Percentiles rank a stretch among this genome's conserved stretches.
These are phyloP conservation scores for Sylvicola cinctus DNA, from an alignment of 2,888 invertebrate species.

Conservation along the genomic window DNA sequence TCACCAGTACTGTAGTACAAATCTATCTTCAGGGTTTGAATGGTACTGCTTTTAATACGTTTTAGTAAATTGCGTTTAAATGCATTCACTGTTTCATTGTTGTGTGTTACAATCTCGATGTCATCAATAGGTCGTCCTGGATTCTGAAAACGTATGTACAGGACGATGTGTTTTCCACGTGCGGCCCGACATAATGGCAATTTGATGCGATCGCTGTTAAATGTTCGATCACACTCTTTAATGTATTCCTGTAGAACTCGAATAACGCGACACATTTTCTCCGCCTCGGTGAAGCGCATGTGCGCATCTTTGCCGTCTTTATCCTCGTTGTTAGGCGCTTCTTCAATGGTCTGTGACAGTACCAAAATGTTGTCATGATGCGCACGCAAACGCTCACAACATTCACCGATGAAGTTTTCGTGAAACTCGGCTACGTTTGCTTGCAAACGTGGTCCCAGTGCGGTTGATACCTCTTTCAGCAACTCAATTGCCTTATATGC, in stretches of 20 bases:
- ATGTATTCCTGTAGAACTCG: conserved; percentile 90
- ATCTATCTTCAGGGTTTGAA: conserved; percentile 58
- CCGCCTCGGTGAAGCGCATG: conserved; percentile 35
- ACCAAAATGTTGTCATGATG: conserved; percentile 63
- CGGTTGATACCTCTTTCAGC: conserved; percentile 82
- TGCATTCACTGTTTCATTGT: conserved; percentile 80
- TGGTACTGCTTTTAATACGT: conserved; percentile 18
- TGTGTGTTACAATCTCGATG: conserved; percentile 79
- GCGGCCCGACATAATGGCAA: conserved; percentile 71
- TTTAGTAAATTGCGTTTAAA: conserved; percentile 55
- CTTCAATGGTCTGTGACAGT: conserved; percentile 17
- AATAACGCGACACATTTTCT: conserved; percentile 80
- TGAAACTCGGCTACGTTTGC: conserved; percentile 65
- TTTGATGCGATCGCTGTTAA: conserved; percentile 70
- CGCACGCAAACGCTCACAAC: conserved; percentile 71
- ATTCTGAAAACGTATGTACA: conserved; percentile 73
- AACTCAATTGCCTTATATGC: conserved; percentile 81
- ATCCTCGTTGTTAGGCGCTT: conserved; percentile 7
- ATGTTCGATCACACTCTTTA: conserved; percentile 80
- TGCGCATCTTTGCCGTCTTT: conserved; percentile 20
- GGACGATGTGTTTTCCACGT: conserved; percentile 70
- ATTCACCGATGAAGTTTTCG: conserved; percentile 78
- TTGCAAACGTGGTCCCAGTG: conserved; percentile 69
- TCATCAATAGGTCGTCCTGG: conserved; percentile 79
- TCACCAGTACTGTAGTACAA: conserved; percentile 71